phyloP scores from a whole-genome alignment of 2,113 vertebrate genomes.

The Eidolon helvum region DNA sequence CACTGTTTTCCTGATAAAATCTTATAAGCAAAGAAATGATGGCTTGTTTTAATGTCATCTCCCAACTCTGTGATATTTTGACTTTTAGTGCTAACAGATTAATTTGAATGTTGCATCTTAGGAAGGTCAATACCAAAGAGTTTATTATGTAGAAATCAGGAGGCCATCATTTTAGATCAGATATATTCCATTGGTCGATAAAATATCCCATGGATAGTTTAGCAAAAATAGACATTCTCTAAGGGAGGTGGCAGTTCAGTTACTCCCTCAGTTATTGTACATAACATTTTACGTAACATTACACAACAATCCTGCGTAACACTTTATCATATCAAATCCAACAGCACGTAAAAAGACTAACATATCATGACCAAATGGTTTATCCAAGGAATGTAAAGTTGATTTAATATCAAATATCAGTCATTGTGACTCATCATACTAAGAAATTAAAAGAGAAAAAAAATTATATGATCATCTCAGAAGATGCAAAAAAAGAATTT shows the following conservation, averaged over 20 bases:
- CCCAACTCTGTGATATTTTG: not conserved
- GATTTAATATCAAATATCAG: not conserved
- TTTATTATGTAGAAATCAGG: conserved; percentile 2
- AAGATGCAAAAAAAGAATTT: not conserved
- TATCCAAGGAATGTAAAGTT: not conserved
- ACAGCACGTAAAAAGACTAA: not conserved
- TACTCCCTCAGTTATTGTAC: not conserved
- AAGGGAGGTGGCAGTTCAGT: not conserved
- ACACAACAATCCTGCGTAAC: not conserved
- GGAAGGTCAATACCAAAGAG: not conserved
- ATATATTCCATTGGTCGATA: not conserved
- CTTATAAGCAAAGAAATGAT: not conserved
- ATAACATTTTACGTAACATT: not conserved
- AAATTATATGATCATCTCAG: not conserved
- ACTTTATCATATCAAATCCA: not conserved
- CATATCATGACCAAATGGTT: not conserved
- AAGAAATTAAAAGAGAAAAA: not conserved
- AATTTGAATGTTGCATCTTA: not conserved
- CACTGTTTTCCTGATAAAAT: conserved; percentile 22
- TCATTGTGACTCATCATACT: not conserved
- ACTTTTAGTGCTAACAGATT: not conserved
- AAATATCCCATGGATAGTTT: not conserved
- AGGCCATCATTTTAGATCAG: not conserved
- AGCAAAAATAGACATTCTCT: not conserved
- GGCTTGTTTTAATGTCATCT: not conserved